A percentile compares a stretch with the other conserved stretches of the same genome.
Evolutionary conservation across 2,888 invertebrate species (phyloP).

Genomic region (Pseudococcus viburni): DNA sequence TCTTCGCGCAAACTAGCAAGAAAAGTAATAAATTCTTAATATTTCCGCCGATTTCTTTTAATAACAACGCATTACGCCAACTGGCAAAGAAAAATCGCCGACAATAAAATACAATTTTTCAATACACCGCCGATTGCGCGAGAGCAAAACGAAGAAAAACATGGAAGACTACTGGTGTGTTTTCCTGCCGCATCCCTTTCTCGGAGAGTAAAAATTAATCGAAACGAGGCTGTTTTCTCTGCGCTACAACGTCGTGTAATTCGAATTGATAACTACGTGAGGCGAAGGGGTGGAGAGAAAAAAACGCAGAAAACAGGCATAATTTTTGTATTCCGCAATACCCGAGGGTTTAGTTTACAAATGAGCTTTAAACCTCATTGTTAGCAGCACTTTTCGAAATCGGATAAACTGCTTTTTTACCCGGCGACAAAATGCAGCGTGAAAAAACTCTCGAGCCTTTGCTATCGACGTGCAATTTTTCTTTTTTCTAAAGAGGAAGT

Average conservation of each 20-base stretch:
- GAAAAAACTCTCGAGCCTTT: constrained; percentile 43
- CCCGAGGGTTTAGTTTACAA: constrained; percentile 50
- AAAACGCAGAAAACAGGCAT: constrained; percentile 44
- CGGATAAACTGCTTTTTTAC: constrained; percentile 36
- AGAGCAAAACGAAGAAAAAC: neutral
- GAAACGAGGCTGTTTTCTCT: neutral
- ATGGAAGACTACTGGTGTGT: neutral
- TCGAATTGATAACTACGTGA: constrained; percentile 11
- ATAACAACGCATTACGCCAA: constrained; percentile 52
- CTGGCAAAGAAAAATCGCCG: constrained; percentile 42
- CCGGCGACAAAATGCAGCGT: constrained; percentile 40
- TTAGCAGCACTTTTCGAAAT: constrained; percentile 25
- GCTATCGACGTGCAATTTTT: constrained; percentile 49
- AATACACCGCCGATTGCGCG: neutral
- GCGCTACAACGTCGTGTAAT: constrained; percentile 8
- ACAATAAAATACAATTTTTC: constrained; percentile 48
- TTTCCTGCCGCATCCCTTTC: neutral
- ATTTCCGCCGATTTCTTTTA: constrained; percentile 50
- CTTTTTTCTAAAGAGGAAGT: constrained; percentile 21
- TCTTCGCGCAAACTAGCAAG: neutral
- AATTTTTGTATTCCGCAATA: constrained; percentile 46
- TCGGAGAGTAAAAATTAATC: constrained; percentile 45
- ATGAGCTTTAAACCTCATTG: constrained; percentile 34
- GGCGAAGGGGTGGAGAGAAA: neutral
- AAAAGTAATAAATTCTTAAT: constrained; percentile 51